These are phyloP conservation scores for Bos javanicus DNA, from an alignment of 2,113 vertebrate species.

Conservation along the genomic window DNA sequence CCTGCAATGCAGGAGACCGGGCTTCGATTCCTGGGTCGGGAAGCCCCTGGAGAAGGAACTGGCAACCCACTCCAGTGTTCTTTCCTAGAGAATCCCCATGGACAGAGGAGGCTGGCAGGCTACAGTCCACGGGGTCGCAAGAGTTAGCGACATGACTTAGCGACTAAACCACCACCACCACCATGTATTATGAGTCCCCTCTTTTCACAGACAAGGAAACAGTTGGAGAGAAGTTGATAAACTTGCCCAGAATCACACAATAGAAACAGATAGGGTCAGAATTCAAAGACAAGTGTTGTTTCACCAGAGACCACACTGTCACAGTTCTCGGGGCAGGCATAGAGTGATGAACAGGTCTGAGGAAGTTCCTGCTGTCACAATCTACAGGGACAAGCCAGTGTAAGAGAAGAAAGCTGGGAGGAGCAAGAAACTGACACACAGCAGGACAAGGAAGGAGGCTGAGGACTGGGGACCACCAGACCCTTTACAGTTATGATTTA, in stretches of 20 bases:
- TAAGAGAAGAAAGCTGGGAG: background rate
- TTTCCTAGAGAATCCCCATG: too few species aligned
- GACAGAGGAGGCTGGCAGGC: too few species aligned
- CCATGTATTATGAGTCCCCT: background rate
- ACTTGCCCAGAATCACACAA: background rate
- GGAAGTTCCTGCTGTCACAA: background rate
- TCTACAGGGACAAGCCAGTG: background rate
- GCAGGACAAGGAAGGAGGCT: background rate
- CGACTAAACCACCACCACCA: too few species aligned
- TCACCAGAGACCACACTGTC: background rate
- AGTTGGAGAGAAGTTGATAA: background rate
- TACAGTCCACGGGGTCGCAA: too few species aligned
- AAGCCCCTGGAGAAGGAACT: too few species aligned
- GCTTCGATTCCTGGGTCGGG: too few species aligned
- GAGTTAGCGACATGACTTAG: too few species aligned
- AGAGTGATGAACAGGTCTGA: background rate
- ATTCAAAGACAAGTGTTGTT: background rate
- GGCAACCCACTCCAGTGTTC: too few species aligned
- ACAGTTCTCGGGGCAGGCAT: background rate
- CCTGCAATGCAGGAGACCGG: too few species aligned
- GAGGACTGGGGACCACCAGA: background rate
- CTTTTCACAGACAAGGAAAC: background rate
- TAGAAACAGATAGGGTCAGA: background rate
- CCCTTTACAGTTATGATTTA: background rate
- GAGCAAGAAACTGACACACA: background rate